Conservation (phyloP, 2,888 invertebrate genomes). For the Brenthis ino region DNA sequence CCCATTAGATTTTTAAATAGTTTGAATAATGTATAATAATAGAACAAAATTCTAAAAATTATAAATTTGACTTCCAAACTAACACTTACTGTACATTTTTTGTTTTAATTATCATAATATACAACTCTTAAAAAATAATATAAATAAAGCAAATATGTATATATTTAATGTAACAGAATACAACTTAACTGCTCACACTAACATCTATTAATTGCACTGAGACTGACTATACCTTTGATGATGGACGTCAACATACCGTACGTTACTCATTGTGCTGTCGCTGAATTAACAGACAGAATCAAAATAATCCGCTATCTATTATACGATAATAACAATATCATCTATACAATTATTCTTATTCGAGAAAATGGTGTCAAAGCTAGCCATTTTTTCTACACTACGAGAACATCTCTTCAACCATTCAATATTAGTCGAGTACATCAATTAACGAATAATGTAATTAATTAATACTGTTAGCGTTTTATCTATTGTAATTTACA, state of each 20-base stretch:
- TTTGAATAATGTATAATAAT: no score
- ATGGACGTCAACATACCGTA: slow-evolving; percentile 68
- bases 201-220: slow-evolving; percentile 54
- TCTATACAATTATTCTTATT: slow-evolving; percentile 59
- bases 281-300: slow-evolving; percentile 75
- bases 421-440: slow-evolving; percentile 53
- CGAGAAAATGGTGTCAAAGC: slow-evolving; percentile 61
- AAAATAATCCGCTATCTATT: slow-evolving; percentile 77
- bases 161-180: background rate
- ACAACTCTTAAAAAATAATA: no score
- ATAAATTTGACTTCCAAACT: no score
- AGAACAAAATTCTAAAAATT: no score
- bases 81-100: no score
- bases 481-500: background rate
- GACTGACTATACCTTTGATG: slow-evolving; percentile 54
- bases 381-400: slow-evolving; percentile 58
- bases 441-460: slow-evolving; percentile 11
- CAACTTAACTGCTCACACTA: slow-evolving; percentile 46
- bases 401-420: slow-evolving; percentile 44
- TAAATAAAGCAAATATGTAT: no score
- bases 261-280: slow-evolving; percentile 76
- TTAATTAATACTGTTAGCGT: slow-evolving; percentile 4
- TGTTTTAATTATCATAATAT: no score
- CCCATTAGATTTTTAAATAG: no score
- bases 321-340: slow-evolving; percentile 52